Evolutionary conservation across 2,797 vertebrate genomes (phyloP), one percentile per base, ranked within the genome.

Genomic region (Perdix hodgsoniae): DNA sequence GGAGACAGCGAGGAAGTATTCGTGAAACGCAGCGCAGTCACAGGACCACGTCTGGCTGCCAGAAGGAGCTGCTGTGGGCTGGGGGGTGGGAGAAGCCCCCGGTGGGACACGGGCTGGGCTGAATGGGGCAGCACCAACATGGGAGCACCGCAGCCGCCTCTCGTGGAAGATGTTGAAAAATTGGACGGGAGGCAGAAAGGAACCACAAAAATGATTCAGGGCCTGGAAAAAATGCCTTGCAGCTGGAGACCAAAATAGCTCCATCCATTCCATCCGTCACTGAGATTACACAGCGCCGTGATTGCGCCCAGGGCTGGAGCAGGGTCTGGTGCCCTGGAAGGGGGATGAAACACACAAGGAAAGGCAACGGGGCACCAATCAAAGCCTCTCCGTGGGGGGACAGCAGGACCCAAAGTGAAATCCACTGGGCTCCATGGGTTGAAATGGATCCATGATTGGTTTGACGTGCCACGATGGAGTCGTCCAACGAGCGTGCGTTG

Each of bases 161-260:
- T 29, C 3, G 1, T 3, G 3, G 57, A 0, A 2, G 78, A 80
- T 2, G 27, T 45, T 13, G 79, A 91, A 89, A 93, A 91, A 61
- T 65, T 96, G 96, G 95, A 94, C 93, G 61, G 85, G 73, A 94
- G 91, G 95, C 92, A 80, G 76, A 94, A 92, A 96, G 92, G 89
- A 95, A 96, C 96, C 95, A 93, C 95, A 96, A 96, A 96, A 96
- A 95, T 94, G 65, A 96, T 93, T 86, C 91, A 80, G 91, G 94
- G 96, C 95, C 92, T 95, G 96, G 95, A 96, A 96, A 96, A 95
- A 95, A 96, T 93, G 92, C 91, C 89, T 93, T 93, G 79, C 84
- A 93, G 91, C 54, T 1, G 12, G 84, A 95, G 94, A 90, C 79
- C 91, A 92, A 95, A 96, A 96, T 95, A 96, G 92, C 91, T 95